Percentiles rank a stretch among this genome's conserved stretches.
Evolutionary conservation across 2,113 vertebrate genomes (phyloP).

Genomic region (Brachyistius frenatus): DNA sequence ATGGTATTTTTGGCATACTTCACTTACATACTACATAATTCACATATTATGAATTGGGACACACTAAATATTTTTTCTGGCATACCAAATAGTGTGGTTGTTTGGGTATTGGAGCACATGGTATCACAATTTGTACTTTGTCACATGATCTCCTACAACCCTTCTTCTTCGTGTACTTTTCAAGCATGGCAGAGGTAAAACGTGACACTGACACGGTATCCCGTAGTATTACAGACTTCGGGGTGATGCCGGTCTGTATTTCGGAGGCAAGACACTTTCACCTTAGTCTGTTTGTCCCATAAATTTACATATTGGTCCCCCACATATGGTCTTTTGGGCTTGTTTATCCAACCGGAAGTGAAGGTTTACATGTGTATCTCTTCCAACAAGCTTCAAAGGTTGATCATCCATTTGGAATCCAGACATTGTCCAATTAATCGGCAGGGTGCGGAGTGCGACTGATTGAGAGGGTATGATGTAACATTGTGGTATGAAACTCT

Average conservation of each 20-base stretch:
- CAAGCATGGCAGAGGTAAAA: too few species aligned
- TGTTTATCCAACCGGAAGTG: constrained; percentile 39
- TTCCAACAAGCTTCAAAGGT: constrained; percentile 60
- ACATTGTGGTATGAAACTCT: constrained; percentile 52
- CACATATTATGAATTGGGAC: too few species aligned
- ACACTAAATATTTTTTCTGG: too few species aligned
- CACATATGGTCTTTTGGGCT: constrained; percentile 20
- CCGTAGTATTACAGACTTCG: too few species aligned
- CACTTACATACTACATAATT: too few species aligned
- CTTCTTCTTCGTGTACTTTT: too few species aligned
- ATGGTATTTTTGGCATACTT: too few species aligned
- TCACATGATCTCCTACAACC: too few species aligned
- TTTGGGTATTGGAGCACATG: too few species aligned
- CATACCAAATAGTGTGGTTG: too few species aligned
- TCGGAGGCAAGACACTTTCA: constrained; percentile 3
- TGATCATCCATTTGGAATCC: constrained; percentile 57
- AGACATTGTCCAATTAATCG: constrained; percentile 63
- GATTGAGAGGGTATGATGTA: constrained; percentile 69
- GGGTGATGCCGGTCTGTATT: constrained; percentile 1
- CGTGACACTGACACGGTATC: too few species aligned
- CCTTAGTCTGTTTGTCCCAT: constrained; percentile 50
- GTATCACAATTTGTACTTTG: too few species aligned
- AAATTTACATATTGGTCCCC: constrained; percentile 14
- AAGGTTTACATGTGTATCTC: constrained; percentile 45
- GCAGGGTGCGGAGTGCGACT: constrained; percentile 45